Percentiles rank a stretch among this genome's conserved stretches.
phyloP scores from a whole-genome alignment of 1,140 invertebrate genomes.

The Lepidurus arcticus region DNA sequence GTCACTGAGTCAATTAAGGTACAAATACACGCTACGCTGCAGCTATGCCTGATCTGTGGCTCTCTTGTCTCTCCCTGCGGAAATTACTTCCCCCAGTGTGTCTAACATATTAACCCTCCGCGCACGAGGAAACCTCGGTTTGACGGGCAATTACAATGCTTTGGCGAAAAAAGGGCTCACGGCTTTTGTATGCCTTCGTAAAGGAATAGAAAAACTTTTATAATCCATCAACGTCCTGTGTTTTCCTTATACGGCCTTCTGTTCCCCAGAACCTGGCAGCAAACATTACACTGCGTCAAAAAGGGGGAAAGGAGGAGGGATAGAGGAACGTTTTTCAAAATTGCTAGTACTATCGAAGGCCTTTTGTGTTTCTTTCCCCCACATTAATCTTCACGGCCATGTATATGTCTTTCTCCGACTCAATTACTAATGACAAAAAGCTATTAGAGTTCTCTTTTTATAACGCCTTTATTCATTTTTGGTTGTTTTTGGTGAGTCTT shows the following conservation, averaged over 20 bases:
- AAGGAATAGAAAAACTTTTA: constrained; percentile 23
- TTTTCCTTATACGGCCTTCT: neutral
- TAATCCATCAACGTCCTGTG: neutral
- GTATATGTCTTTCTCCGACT: neutral
- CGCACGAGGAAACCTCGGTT: neutral
- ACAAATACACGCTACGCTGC: neutral
- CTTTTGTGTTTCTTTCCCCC: neutral
- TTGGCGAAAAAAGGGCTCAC: constrained; percentile 41
- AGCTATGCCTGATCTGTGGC: neutral
- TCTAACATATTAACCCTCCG: neutral
- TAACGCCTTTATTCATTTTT: neutral
- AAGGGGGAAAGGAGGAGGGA: neutral
- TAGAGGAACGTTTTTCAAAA: neutral
- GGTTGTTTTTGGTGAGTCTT: no score
- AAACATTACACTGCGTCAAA: neutral
- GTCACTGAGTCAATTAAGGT: no score
- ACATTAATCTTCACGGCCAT: neutral
- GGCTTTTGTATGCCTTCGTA: neutral
- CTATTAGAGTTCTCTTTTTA: neutral
- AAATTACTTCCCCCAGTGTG: neutral
- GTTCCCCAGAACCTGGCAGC: neutral
- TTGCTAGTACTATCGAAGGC: neutral
- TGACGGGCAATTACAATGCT: constrained; percentile 23
- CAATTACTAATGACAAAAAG: neutral
- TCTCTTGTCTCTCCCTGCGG: neutral